Percentiles rank a stretch among this genome's conserved stretches.
These are phyloP conservation scores for Euzetes globulus DNA, from an alignment of 2,888 invertebrate genomes.

Conservation along the genomic window DNA sequence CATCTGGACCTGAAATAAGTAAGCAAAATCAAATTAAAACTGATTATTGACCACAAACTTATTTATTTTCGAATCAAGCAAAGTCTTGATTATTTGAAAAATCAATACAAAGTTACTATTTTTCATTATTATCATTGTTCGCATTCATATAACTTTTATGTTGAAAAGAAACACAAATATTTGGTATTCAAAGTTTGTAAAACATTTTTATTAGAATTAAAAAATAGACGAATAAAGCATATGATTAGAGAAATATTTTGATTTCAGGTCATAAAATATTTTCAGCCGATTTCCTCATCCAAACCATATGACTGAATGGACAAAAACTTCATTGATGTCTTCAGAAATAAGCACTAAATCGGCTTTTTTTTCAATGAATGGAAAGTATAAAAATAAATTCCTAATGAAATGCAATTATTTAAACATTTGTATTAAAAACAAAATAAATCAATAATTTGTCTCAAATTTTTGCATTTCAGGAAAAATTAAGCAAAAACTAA, in stretches of 20 bases:
- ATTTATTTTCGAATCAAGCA: not conserved
- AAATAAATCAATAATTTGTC: too few relatives aligned
- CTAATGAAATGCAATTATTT: too few relatives aligned
- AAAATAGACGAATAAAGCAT: not conserved
- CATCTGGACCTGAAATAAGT: not conserved
- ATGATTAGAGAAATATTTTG: not conserved
- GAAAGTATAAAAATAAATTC: too few relatives aligned
- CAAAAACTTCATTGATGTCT: not conserved
- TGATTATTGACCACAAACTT: not conserved
- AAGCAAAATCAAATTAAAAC: not conserved
- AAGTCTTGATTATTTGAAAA: not conserved
- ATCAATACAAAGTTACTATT: slow-evolving; percentile 3
- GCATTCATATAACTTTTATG: not conserved
- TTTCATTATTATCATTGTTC: slow-evolving; percentile 14
- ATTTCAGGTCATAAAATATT: slow-evolving; percentile 6
- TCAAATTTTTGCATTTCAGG: not conserved
- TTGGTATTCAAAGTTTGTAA: not conserved
- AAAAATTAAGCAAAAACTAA: not conserved
- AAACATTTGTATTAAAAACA: too few relatives aligned
- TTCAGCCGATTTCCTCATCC: not conserved
- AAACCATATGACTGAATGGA: not conserved
- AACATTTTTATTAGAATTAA: not conserved
- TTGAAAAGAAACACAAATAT: slow-evolving; percentile 13
- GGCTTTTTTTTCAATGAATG: too few relatives aligned
- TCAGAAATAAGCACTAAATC: too few relatives aligned